phyloP scores from a whole-genome alignment of 2,113 vertebrate species.

The Dryoscopus gambensis region DNA sequence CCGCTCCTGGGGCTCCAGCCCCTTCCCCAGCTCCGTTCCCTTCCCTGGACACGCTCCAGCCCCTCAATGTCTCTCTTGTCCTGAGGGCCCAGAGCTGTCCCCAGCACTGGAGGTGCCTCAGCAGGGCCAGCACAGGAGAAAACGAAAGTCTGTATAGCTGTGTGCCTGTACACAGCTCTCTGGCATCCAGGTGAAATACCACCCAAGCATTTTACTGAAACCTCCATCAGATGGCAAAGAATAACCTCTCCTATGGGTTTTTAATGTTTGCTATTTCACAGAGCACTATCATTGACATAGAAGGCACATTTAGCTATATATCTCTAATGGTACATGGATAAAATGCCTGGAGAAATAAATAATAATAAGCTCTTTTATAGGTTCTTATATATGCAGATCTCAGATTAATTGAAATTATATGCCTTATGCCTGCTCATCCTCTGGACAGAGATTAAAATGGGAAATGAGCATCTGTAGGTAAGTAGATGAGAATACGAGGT shows the following conservation, averaged over 20 bases:
- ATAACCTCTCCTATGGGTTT: conserved; percentile 10
- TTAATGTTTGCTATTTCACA: conserved; percentile 23
- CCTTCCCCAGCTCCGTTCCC: not conserved
- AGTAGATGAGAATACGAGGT: not conserved
- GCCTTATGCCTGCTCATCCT: not conserved
- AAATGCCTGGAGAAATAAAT: conserved; percentile 50
- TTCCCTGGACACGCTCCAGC: not conserved
- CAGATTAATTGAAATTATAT: conserved; percentile 57
- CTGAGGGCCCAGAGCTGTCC: not conserved
- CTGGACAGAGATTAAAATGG: conserved; percentile 18
- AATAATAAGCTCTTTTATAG: conserved; percentile 21
- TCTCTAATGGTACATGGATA: not conserved
- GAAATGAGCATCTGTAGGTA: not conserved
- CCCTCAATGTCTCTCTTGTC: not conserved
- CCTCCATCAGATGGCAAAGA: not conserved
- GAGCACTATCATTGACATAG: not conserved
- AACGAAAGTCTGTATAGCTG: rapidly evolving
- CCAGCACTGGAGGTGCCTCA: not conserved
- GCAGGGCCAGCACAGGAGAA: not conserved
- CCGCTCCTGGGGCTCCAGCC: not conserved
- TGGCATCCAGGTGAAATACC: not conserved
- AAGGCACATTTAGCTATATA: not conserved
- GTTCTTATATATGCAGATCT: not conserved
- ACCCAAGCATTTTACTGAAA: not conserved
- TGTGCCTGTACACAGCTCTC: not conserved